phyloP scores from a whole-genome alignment of 2,113 vertebrate species.

The Formicarius rufipectus region DNA sequence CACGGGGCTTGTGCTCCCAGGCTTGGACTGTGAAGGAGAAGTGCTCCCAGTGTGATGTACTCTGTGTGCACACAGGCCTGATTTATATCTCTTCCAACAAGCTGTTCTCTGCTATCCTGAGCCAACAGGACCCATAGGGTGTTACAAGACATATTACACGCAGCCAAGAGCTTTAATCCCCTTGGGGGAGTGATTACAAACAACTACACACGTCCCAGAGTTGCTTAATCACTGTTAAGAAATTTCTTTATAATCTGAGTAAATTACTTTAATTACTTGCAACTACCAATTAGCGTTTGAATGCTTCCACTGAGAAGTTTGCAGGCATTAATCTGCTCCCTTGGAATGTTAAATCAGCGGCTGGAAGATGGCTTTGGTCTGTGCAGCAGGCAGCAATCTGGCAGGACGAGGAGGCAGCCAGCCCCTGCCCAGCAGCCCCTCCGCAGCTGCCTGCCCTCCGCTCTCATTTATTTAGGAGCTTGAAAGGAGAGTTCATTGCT shows the following conservation, averaged over 20 bases:
- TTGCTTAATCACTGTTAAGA: slow-evolving; percentile 83
- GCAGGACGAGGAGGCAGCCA: neutral
- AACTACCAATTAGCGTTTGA: slow-evolving; percentile 82
- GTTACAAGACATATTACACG: slow-evolving; percentile 71
- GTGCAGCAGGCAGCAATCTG: slow-evolving; percentile 7
- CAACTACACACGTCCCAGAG: slow-evolving; percentile 72
- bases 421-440: neutral
- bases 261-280: slow-evolving; percentile 84
- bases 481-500: neutral
- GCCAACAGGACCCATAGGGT: slow-evolving; percentile 67
- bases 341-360: slow-evolving; percentile 54
- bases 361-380: slow-evolving; percentile 55
- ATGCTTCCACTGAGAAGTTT: slow-evolving; percentile 74
- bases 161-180: slow-evolving; percentile 76
- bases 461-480: neutral
- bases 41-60: neutral
- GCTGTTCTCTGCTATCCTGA: slow-evolving; percentile 40
- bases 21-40: slow-evolving; percentile 4
- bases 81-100: slow-evolving; percentile 62
- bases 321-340: slow-evolving; percentile 69
- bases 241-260: slow-evolving; percentile 84
- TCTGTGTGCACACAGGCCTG: slow-evolving; percentile 45
- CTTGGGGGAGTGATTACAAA: slow-evolving; percentile 78
- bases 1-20: neutral
- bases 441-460: neutral